Conservation (phyloP, 2,888 invertebrate species). For the Agrenia bidenticulata region DNA sequence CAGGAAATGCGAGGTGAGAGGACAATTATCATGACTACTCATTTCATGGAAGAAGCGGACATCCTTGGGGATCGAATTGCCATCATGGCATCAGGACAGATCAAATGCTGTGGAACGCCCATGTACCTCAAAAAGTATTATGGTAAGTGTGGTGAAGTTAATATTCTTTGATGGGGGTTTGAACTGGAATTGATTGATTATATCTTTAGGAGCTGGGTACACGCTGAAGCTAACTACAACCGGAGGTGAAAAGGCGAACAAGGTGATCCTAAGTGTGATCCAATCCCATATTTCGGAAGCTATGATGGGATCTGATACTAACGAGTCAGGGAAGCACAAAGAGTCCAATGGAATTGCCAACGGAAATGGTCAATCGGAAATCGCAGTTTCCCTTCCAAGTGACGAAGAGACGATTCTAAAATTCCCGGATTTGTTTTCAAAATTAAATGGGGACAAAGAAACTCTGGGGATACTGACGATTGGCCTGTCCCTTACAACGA, state of each 20-base stretch:
- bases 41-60: conserved; percentile 95
- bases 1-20: conserved; percentile 64
- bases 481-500: conserved; percentile 80
- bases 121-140: conserved; percentile 73
- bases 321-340: no score
- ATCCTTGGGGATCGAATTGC: conserved; percentile 85
- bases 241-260: conserved; percentile 44
- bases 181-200: background rate
- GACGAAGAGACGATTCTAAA: conserved; percentile 38
- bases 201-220: conserved; percentile 69
- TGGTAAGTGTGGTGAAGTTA: conserved; percentile 54
- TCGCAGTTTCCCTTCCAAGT: conserved; percentile 55
- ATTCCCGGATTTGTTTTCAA: conserved; percentile 66
- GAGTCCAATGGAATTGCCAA: background rate
- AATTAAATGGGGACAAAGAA: conserved; percentile 64
- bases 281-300: conserved; percentile 10
- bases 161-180: background rate
- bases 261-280: conserved; percentile 12
- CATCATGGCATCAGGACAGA: conserved; percentile 72
- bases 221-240: conserved; percentile 64
- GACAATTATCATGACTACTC: conserved; percentile 86
- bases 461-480: conserved; percentile 72
- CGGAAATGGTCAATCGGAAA: conserved; percentile 25
- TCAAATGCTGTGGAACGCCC: conserved; percentile 78
- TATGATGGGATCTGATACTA: background rate